phyloP scores from a whole-genome alignment of 1,140 invertebrate species.

The Chelonus insularis region DNA sequence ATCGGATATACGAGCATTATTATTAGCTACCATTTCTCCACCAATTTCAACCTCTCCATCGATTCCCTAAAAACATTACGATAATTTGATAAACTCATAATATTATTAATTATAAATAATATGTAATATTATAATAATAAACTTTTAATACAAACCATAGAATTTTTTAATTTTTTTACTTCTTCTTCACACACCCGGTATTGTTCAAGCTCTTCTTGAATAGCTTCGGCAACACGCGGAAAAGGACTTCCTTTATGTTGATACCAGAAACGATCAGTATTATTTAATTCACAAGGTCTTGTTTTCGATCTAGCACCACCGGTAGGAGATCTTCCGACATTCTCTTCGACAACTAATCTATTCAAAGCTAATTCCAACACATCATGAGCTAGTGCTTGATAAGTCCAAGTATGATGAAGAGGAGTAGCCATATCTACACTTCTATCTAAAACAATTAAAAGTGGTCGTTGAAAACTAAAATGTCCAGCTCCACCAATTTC shows the following conservation, averaged over 20 bases:
- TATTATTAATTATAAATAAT: no score
- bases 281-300: constrained; percentile 88
- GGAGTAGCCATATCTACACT: constrained; percentile 97
- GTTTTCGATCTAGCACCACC: constrained; percentile 73
- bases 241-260: constrained; percentile 96
- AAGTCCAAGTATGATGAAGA: constrained; percentile 99
- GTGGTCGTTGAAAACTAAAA: constrained; percentile 83
- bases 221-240: constrained; percentile 95
- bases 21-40: constrained; percentile 85
- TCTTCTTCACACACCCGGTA: constrained; percentile 93
- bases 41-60: constrained; percentile 77
- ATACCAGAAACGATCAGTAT: constrained; percentile 88
- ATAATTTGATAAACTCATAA: no score
- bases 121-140: no score
- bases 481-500: constrained; percentile 77
- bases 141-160: constrained; percentile 68
- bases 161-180: constrained; percentile 90
- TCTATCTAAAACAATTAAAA: constrained; percentile 91
- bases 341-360: constrained; percentile 80
- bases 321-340: constrained; percentile 58
- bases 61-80: constrained; percentile 66
- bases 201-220: constrained; percentile 96
- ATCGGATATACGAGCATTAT: constrained; percentile 90
- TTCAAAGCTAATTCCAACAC: constrained; percentile 91
- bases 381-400: constrained; percentile 96